Percentiles rank a stretch among this genome's conserved stretches.
These are phyloP conservation scores for Blennius ocellaris DNA, from an alignment of 2,113 vertebrate genomes.

Conservation along the genomic window DNA sequence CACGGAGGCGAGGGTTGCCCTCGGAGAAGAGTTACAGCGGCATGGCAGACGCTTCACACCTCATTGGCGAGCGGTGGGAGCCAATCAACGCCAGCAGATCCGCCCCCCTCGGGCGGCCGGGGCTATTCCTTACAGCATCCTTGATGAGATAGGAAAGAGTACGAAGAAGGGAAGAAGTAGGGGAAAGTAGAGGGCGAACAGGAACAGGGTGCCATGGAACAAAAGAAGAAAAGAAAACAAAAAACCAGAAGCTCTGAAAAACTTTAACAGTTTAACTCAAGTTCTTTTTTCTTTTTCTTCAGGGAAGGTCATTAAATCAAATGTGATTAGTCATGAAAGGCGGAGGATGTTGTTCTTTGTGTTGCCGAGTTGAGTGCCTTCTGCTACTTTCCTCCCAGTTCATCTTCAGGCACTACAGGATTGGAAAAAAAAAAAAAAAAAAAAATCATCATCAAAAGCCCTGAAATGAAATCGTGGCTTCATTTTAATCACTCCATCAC, in stretches of 20 bases:
- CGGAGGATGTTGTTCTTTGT: slow-evolving; percentile 46
- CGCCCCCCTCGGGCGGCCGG: slow-evolving; percentile 73
- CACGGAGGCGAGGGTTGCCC: slow-evolving; percentile 46
- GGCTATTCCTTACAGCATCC: slow-evolving; percentile 51
- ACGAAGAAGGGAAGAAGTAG: slow-evolving; percentile 13
- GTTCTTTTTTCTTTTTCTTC: slow-evolving; percentile 6
- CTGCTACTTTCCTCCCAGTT: not conserved
- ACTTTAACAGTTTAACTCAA: too few species aligned
- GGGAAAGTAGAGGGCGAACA: not conserved
- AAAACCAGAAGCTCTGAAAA: slow-evolving; percentile 13
- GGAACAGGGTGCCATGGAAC: slow-evolving; percentile 24
- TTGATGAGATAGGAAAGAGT: slow-evolving; percentile 37
- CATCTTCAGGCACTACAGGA: slow-evolving; percentile 8
- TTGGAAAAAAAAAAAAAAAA: slow-evolving; percentile 25
- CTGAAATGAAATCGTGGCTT: slow-evolving; percentile 28
- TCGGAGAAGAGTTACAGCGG: slow-evolving; percentile 70
- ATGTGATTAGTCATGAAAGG: slow-evolving; percentile 58
- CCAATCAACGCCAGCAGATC: slow-evolving; percentile 70
- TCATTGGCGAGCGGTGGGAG: slow-evolving; percentile 73
- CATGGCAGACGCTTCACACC: slow-evolving; percentile 72
- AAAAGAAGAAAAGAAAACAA: slow-evolving; percentile 45
- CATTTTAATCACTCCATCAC: slow-evolving; percentile 29
- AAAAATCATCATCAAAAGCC: slow-evolving; percentile 40
- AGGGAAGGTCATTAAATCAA: slow-evolving; percentile 62
- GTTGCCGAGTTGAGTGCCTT: slow-evolving; percentile 34